phyloP scores from a whole-genome alignment of 2,113 vertebrate genomes.

The Oceanites oceanicus region DNA sequence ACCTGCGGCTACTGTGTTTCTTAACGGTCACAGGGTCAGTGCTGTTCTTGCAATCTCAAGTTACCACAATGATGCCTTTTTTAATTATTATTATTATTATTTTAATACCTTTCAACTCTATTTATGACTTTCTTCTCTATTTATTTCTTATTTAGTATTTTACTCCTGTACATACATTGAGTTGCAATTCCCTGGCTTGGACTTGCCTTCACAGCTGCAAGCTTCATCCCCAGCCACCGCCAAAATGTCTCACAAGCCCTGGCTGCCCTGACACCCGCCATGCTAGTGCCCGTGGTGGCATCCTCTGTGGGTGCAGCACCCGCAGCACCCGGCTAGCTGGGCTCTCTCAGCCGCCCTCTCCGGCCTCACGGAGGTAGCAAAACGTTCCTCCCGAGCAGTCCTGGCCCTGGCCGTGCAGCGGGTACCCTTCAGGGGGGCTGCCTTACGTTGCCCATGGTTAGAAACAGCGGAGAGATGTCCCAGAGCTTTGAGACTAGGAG shows the following conservation, averaged over 20 bases:
- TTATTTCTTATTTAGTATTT: conserved; percentile 43
- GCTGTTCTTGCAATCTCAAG: background rate
- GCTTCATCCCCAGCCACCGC: background rate
- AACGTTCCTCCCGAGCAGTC: fast-evolving
- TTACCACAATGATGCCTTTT: background rate
- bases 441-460: background rate
- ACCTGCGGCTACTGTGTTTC: background rate
- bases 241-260: background rate
- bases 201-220: background rate
- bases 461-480: background rate
- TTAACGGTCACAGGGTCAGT: conserved; percentile 45
- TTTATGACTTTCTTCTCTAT: conserved; percentile 54
- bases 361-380: background rate
- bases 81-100: conserved; percentile 1
- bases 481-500: background rate
- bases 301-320: background rate
- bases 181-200: background rate
- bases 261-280: fast-evolving
- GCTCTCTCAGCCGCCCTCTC: background rate
- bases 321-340: background rate
- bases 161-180: background rate
- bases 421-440: background rate
- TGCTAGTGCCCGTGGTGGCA: background rate
- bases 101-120: conserved; percentile 28
- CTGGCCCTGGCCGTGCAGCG: background rate